Evolutionary conservation across 2,113 vertebrate genomes (phyloP), one percentile per base, ranked within the genome.

Genomic region (Ceyx melanurus): DNA sequence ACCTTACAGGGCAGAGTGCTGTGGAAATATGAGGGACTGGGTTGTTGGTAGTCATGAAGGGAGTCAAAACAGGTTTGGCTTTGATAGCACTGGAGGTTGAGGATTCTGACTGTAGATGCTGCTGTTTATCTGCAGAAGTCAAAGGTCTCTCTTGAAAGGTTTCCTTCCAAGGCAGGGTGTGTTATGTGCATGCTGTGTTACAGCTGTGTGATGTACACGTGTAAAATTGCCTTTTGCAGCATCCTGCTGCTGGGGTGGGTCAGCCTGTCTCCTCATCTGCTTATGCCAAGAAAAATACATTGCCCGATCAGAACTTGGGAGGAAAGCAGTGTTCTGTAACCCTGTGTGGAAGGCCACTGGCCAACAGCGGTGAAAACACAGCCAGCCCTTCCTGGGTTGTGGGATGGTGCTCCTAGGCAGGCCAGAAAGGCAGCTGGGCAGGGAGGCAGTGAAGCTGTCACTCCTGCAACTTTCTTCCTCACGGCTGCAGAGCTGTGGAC

Each of bases 281-380:
- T 88, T 53, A 4, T 68, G 88, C 88, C 93, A 93, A 76, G 20
- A 45, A 75, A 92, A 93, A 95, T 78, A 89, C 79, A 68, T 65
- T 23, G 23, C 33, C 56, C 68, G 58, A 33, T 71, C 31, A 5
- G 56, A 50, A 70, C 61, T 72, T 75, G 71, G 51, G 79, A 84
- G 81, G 33, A 88, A 53, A 66, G 48, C 66, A 54, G 76, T 0
- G 1, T 82, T 91, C 53, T 90, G 70, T 93, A 70, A 88, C 53
- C 45, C 31, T 71, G 45, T 61, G 50, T 61, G 1, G 74, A 40
- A 86, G 58, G 61, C 48, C 60, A 53, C 15, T 1, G n/a, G 73
- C 89, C 87, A 89, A 18, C n/a, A 48, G 77, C 9, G n/a, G 61
- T 0, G 11, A 74, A 78, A 88, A 48, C 62, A 50, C 62, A 90